These are phyloP conservation scores for Sterrhoptilus dennistouni DNA, from an alignment of 2,113 vertebrate species.

Conservation along the genomic window DNA sequence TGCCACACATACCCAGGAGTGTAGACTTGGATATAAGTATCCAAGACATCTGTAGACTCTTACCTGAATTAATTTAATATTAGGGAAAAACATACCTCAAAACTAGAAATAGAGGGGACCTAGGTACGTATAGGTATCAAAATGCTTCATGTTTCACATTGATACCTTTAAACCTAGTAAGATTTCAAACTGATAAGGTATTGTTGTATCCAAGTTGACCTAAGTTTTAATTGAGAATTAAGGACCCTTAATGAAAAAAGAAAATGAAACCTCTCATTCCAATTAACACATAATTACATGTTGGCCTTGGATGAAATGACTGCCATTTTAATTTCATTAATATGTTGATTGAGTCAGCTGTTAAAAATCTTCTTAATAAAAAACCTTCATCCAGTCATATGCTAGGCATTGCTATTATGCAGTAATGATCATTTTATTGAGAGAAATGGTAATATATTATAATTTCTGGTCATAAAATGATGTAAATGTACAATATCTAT, in stretches of 20 bases:
- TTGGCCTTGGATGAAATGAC: neutral
- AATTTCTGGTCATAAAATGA: neutral
- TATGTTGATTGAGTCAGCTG: neutral
- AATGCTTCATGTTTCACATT: neutral
- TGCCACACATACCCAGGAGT: neutral
- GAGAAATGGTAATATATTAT: neutral
- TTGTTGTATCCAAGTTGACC: neutral
- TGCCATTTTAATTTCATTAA: neutral
- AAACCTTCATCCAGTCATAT: neutral
- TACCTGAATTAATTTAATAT: neutral
- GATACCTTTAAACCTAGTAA: neutral
- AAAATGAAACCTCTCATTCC: neutral
- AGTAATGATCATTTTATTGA: neutral
- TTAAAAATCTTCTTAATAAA: neutral
- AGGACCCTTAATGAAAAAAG: neutral
- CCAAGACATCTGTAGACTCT: neutral
- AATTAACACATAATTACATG: neutral
- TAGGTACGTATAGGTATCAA: neutral
- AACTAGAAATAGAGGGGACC: neutral
- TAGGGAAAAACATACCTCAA: neutral
- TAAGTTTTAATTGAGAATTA: neutral
- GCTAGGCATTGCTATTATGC: neutral
- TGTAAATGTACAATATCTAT: neutral
- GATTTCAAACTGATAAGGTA: neutral
- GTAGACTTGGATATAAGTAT: neutral